Base-by-base conservation (phyloP, 2,113 vertebrate species). In the Anhinga anhinga region DNA sequence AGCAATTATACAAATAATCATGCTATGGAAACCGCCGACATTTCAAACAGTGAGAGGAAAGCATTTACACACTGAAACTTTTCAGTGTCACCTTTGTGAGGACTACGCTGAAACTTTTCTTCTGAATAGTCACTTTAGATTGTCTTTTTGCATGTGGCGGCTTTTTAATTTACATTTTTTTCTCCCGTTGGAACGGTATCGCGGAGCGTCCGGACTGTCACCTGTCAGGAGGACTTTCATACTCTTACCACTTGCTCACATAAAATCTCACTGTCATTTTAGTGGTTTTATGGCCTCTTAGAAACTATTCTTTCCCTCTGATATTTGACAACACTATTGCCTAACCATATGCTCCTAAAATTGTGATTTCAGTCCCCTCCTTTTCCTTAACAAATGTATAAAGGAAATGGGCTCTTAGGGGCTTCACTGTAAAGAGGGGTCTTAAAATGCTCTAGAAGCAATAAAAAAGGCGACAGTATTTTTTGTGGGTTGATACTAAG, bases 1-100 rank as follows among this genome's bases (percentile, higher is more conserved):
- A 84, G 78, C 74, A 82, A 49, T 88, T 93, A 63, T 7, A 89
- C 78, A 96, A 95, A 94, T 91, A 93, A 89, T 74, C 70, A 36
- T 20, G 30, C 66, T 66, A 2, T 52, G 72, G 70, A 71, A 84
- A 72, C 61, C 4, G 11, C 50, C 23, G 50, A 3, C 67, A 40
- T 67, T 59, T 89, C 74, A 93, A 73, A 88, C 49, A 82, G 58
- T 0, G 2, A 63, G 65, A 83, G 27, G 25, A 47, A 81, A 91
- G 40, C 50, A 30, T 85, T 73, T 80, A 40, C 59, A 82, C 30
- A 16, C n/a, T 20, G 29, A 73, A 83, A 58, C 59, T 73, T 93
- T 32, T n/a, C 59, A 86, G 82, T 74, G 88, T 77, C 78, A 90
- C 72, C 84, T 96, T 82, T 77, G 27, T 19, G 45, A 95, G 42